Percentiles rank a stretch among this genome's conserved stretches.
Evolutionary conservation across 2,113 vertebrate species (phyloP).

Genomic region (Indicator indicator): DNA sequence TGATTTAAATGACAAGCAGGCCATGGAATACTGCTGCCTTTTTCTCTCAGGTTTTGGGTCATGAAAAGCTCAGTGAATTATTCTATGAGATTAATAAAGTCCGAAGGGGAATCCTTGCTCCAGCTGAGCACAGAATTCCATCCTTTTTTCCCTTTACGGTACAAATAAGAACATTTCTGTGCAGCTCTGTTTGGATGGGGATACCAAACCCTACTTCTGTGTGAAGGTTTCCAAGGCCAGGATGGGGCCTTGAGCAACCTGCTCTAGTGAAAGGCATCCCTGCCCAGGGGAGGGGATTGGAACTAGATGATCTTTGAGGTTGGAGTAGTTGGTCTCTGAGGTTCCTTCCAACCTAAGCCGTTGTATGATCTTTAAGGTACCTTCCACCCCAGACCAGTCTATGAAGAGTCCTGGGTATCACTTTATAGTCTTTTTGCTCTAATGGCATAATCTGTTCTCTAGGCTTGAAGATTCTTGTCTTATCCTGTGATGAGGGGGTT

Average conservation of each 20-base stretch:
- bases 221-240: too few relatives aligned
- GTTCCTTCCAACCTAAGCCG: too few relatives aligned
- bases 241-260: too few relatives aligned
- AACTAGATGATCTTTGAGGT: too few relatives aligned
- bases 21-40: background rate
- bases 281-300: too few relatives aligned
- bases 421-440: too few relatives aligned
- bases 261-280: too few relatives aligned
- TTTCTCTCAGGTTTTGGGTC: background rate
- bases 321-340: too few relatives aligned
- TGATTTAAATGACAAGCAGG: background rate
- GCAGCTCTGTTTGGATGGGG: background rate
- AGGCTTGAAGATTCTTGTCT: background rate
- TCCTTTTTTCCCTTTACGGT: background rate
- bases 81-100: background rate
- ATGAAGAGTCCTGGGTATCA: too few relatives aligned
- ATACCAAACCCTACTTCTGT: accelerated
- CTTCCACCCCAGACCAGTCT: too few relatives aligned
- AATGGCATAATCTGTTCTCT: background rate
- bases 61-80: accelerated
- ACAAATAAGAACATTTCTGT: background rate
- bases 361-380: too few relatives aligned
- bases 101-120: background rate
- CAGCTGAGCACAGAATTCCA: background rate
- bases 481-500: accelerated